These are phyloP conservation scores for Conus canariensis DNA, from an alignment of 2,888 invertebrate species.

Conservation along the genomic window DNA sequence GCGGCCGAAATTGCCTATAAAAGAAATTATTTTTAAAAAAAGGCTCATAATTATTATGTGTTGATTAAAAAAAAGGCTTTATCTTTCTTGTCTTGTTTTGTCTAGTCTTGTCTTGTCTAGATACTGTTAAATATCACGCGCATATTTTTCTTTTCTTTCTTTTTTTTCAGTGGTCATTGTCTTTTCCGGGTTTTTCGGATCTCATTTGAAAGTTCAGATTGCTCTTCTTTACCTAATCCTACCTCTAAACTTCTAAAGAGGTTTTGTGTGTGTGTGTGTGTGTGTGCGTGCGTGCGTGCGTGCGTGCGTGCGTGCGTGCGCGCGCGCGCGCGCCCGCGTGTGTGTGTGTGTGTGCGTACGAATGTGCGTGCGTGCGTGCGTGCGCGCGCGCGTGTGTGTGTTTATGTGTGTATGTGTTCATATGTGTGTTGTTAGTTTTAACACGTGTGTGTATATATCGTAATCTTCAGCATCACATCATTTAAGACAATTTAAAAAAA, in stretches of 20 bases:
- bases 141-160: not conserved
- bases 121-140: no score
- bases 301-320: not conserved
- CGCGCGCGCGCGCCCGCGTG: not conserved
- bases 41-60: no score
- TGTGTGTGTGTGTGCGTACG: not conserved
- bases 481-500: no score
- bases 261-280: not conserved
- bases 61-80: no score
- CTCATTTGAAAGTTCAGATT: no score
- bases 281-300: slow-evolving; percentile 7
- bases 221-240: no score
- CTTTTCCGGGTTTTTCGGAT: no score
- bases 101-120: no score
- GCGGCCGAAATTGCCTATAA: no score
- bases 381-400: not conserved
- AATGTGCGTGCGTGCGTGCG: not conserved
- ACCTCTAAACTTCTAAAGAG: not conserved
- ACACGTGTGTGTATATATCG: not conserved
- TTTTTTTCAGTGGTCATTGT: not conserved
- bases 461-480: no score
- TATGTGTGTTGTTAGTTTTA: not conserved
- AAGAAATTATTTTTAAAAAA: no score
- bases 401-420: not conserved
- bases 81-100: no score